A percentile compares a stretch with the other conserved stretches of the same genome.
Evolutionary conservation across 2,113 vertebrate genomes (phyloP).

Genomic region (Sinocyclocheilus grahami): DNA sequence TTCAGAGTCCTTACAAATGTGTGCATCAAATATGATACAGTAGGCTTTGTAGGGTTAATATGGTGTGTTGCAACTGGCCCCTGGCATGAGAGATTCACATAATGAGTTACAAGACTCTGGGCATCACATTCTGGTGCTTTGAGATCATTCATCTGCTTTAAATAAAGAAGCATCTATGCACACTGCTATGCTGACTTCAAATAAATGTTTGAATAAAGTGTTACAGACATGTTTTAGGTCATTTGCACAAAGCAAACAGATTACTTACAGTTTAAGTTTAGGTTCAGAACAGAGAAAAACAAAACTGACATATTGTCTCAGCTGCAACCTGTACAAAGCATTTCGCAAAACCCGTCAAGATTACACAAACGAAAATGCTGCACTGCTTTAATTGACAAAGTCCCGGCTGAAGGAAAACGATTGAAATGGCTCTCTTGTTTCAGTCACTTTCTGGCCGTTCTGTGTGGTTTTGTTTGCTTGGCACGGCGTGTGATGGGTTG

Average conservation of each 20-base stretch:
- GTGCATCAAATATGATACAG: not conserved
- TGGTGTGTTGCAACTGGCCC: not conserved
- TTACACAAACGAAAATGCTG: not conserved
- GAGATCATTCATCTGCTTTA: not conserved
- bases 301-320: not conserved
- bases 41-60: not conserved
- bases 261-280: not conserved
- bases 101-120: not conserved
- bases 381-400: not conserved
- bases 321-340: conserved; percentile 1
- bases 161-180: not conserved
- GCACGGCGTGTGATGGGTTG: conserved; percentile 1
- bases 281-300: not conserved
- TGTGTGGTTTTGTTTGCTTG: conserved; percentile 25
- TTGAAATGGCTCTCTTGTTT: conserved; percentile 9
- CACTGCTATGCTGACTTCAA: not conserved
- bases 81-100: not conserved
- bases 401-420: not conserved
- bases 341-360: not conserved
- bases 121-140: not conserved
- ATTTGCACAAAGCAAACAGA: not conserved
- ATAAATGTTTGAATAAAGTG: not conserved
- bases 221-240: not conserved
- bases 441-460: not conserved
- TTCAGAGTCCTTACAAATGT: not conserved